Percentiles rank a stretch among this genome's conserved stretches.
Conservation (phyloP, 1,140 invertebrate species). For the Ceratosolen solmsi region DNA sequence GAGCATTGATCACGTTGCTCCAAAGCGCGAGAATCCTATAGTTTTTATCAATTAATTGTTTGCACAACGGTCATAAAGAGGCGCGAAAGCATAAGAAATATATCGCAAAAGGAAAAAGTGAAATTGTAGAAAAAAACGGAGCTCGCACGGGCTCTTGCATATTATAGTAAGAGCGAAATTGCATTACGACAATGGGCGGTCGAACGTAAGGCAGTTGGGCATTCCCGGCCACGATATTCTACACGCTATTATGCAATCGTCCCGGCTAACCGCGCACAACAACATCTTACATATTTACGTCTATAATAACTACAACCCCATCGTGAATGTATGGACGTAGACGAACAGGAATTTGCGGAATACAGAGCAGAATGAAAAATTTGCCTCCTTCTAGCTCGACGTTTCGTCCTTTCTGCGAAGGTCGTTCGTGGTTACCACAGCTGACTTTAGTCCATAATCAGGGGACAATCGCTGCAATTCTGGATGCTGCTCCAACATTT, state of each 20-base stretch:
- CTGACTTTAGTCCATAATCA: constrained; percentile 3
- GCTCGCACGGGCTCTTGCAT: background rate
- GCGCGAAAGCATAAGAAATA: background rate
- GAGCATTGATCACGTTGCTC: background rate
- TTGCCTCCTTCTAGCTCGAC: background rate
- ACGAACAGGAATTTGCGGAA: background rate
- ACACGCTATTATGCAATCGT: constrained; percentile 42
- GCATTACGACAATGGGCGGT: constrained; percentile 49
- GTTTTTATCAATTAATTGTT: constrained; percentile 30
- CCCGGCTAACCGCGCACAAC: background rate
- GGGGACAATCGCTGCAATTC: background rate
- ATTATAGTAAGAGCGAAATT: constrained; percentile 48
- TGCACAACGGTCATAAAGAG: constrained; percentile 27
- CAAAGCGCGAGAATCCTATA: background rate
- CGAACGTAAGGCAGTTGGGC: constrained; percentile 38
- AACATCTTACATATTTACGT: background rate
- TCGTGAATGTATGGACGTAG: background rate
- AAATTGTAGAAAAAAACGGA: constrained; percentile 33
- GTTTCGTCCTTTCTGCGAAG: background rate
- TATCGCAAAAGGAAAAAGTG: constrained; percentile 39
- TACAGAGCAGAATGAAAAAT: background rate
- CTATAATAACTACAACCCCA: background rate
- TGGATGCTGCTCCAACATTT: background rate
- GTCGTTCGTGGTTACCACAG: constrained; percentile 13
- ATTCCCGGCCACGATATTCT: constrained; percentile 36